These are phyloP conservation scores for Ichneumoninae sp. DNA, from an alignment of 2,888 invertebrate species.

Conservation along the genomic window DNA sequence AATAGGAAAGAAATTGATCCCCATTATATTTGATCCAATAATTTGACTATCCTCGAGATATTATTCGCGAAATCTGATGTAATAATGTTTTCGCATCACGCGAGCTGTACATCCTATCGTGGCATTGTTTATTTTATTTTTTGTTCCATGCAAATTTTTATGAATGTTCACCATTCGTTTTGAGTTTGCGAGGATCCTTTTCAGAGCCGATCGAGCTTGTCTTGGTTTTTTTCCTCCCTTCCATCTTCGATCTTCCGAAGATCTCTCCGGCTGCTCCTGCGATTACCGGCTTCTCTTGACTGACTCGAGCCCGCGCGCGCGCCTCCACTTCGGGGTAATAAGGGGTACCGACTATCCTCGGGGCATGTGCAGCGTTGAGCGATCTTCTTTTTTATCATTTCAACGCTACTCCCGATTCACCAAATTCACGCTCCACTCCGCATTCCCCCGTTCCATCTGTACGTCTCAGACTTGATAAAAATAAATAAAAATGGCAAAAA, in stretches of 20 bases:
- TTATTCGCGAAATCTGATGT: slow-evolving; percentile 46
- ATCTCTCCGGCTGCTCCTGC: slow-evolving; percentile 33
- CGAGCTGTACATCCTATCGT: slow-evolving; percentile 30
- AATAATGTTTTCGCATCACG: slow-evolving; percentile 48
- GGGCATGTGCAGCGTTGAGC: slow-evolving; percentile 44
- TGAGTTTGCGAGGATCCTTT: background rate
- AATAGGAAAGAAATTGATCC: slow-evolving; percentile 42
- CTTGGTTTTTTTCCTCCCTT: slow-evolving; percentile 22
- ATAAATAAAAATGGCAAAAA: background rate
- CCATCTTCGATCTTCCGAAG: slow-evolving; percentile 31
- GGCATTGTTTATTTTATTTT: background rate
- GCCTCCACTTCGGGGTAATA: slow-evolving; percentile 56
- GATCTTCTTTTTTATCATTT: slow-evolving; percentile 39
- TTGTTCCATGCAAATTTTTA: background rate
- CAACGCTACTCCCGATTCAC: slow-evolving; percentile 36
- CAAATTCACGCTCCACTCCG: slow-evolving; percentile 8
- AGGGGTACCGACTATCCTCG: slow-evolving; percentile 51
- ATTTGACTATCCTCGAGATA: slow-evolving; percentile 39
- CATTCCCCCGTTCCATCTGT: background rate
- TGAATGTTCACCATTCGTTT: slow-evolving; percentile 9
- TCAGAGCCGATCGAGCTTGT: background rate
- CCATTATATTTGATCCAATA: slow-evolving; percentile 59
- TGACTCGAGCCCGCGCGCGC: slow-evolving; percentile 27
- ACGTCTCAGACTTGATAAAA: background rate
- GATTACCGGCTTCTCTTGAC: slow-evolving; percentile 48